These are phyloP conservation scores for Drosophila anomalata DNA, from an alignment of 2,888 invertebrate species.

Conservation along the genomic window DNA sequence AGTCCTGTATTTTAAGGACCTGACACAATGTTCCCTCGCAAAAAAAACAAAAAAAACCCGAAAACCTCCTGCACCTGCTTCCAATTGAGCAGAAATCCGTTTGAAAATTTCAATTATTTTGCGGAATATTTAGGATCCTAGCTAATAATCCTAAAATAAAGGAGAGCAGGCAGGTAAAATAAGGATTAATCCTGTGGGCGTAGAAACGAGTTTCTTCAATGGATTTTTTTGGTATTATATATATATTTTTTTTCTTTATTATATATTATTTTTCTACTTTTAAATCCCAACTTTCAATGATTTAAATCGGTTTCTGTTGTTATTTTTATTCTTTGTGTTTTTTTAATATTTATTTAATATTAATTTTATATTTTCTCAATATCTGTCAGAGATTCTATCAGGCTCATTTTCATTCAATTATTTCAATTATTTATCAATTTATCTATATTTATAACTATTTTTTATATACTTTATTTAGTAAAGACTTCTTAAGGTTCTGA, in stretches of 20 bases:
- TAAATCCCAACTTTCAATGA: neutral
- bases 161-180: neutral
- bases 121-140: neutral
- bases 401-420: too few relatives aligned
- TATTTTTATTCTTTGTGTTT: too few relatives aligned
- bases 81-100: conserved; percentile 16
- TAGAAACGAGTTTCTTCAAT: neutral
- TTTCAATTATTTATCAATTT: too few relatives aligned
- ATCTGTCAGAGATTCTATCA: too few relatives aligned
- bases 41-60: conserved; percentile 3
- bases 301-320: too few relatives aligned
- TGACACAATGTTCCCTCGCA: conserved; percentile 24
- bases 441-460: too few relatives aligned
- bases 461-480: neutral
- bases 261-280: neutral
- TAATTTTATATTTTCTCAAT: too few relatives aligned
- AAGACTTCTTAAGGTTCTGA: neutral
- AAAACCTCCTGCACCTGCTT: conserved; percentile 32
- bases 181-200: conserved; percentile 1
- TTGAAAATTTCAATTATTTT: conserved; percentile 24
- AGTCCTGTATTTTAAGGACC: conserved; percentile 16
- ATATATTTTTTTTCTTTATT: neutral
- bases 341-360: too few relatives aligned
- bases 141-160: conserved; percentile 27
- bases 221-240: neutral